Evolutionary conservation across 1,140 invertebrate genomes (phyloP).

Genomic region (Drosophila kurseongensis): DNA sequence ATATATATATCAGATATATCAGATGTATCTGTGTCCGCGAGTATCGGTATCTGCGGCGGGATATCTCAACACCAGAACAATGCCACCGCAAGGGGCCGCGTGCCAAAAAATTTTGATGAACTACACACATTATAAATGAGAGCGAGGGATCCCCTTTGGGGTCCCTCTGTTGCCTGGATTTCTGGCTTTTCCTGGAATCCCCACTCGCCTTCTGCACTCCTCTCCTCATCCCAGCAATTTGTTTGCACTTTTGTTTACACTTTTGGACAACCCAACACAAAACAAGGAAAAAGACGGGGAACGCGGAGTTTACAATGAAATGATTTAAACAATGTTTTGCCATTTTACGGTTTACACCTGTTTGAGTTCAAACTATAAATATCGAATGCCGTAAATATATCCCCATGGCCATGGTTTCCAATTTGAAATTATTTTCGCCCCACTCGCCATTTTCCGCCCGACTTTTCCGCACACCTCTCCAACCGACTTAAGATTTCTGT

Average conservation of each 20-base stretch:
- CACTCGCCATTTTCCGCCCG: constrained; percentile 15
- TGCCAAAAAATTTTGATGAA: constrained; percentile 78
- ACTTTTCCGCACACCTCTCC: constrained; percentile 5
- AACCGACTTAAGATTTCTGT: constrained; percentile 57
- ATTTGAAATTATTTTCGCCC: constrained; percentile 52
- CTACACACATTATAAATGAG: constrained; percentile 55
- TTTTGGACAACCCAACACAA: constrained; percentile 6
- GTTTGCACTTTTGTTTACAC: constrained; percentile 47
- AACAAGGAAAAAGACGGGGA: neutral
- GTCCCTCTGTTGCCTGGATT: constrained; percentile 18
- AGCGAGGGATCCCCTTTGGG: constrained; percentile 12
- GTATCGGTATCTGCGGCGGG: constrained; percentile 49
- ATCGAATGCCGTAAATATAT: constrained; percentile 71
- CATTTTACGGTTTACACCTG: constrained; percentile 79
- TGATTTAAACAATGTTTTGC: constrained; percentile 82
- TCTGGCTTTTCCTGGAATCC: constrained; percentile 21
- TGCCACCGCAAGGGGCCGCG: constrained; percentile 58
- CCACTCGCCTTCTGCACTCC: constrained; percentile 3
- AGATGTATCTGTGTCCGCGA: constrained; percentile 25
- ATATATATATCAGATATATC: constrained; percentile 1
- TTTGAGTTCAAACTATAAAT: constrained; percentile 81
- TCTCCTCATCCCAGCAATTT: constrained; percentile 31
- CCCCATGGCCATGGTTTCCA: constrained; percentile 64
- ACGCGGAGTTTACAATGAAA: constrained; percentile 72
- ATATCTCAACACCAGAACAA: constrained; percentile 62